Percentiles rank a stretch among this genome's conserved stretches.
These are phyloP conservation scores for Labeo catla DNA, from an alignment of 2,113 vertebrate species.

Conservation along the genomic window DNA sequence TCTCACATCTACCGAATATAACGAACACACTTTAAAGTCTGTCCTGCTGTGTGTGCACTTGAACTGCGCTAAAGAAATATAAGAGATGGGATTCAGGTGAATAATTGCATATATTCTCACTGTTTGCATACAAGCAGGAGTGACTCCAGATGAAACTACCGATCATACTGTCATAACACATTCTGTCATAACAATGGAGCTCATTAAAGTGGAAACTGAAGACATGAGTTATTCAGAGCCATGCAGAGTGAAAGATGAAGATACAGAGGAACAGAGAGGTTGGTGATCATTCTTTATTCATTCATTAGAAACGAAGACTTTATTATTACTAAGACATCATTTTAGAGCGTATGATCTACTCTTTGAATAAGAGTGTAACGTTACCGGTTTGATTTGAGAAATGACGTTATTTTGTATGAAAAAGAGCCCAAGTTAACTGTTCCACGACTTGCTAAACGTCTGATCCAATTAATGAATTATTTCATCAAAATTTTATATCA, in stretches of 20 bases:
- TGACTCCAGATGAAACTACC: neutral
- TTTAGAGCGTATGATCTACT: too few relatives aligned
- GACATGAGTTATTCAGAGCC: neutral
- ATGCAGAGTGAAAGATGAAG: neutral
- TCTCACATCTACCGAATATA: neutral
- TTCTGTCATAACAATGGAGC: neutral
- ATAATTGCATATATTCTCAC: neutral
- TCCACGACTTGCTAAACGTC: too few relatives aligned
- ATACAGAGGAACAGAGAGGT: neutral
- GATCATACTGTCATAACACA: neutral
- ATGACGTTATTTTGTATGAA: too few relatives aligned
- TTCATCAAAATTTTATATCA: too few relatives aligned
- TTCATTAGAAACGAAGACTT: neutral
- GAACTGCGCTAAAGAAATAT: neutral
- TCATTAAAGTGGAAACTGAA: neutral
- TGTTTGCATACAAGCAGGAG: neutral
- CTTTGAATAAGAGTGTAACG: too few relatives aligned
- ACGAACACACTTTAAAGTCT: neutral
- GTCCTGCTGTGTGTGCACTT: neutral
- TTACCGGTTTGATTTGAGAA: too few relatives aligned
- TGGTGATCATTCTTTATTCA: neutral
- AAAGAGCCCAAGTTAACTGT: too few relatives aligned
- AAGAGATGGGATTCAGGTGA: neutral
- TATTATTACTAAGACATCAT: too few relatives aligned
- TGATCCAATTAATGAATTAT: too few relatives aligned